Evolutionary conservation across 2,113 vertebrate genomes (phyloP), one percentile per base, ranked within the genome.

Genomic region (Hyaena hyaena): DNA sequence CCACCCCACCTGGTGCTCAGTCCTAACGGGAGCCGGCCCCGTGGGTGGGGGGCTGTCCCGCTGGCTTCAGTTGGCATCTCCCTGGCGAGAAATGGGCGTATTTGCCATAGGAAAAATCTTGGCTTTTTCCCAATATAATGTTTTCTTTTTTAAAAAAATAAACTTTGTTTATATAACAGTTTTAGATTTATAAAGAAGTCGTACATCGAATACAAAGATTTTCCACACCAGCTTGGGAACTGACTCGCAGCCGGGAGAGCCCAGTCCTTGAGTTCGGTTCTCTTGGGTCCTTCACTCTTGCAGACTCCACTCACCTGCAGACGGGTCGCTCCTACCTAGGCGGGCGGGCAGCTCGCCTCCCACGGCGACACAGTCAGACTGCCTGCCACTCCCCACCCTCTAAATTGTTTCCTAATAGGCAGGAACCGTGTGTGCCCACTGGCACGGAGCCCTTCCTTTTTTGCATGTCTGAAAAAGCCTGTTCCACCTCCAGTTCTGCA

Each of bases 11-110:
- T 12, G 48, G 12, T 33, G 7, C 4, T 35, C 33, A 1, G 58
- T 28, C 63, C 73, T 26, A 14, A 12, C 26, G 6, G 7, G 73
- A 45, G 73, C 73, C 5, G 11, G 12, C 73, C 23, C 71, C 3
- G 71, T 5, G 35, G 10, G 35, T 5, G 4, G 35, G 21, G 73
- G 1, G 24, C 17, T 2, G 0, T 17, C 63, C 7, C 0, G 0
- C 11, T 14, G 71, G 24, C 71, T n/a, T 58, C 35, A 61, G 39
- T 48, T 26, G 28, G 33, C 23, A 3, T 76, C 28, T 89, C 45
- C n/a, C 81, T 28, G 48, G 14, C 5, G 15, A 80, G 24, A 17
- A 16, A 2, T 23, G 45, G 50, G 31, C 24, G 26, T 65, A 35
- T 19, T 11, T 23, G 48, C 26, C 12, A 16, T 4, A 24, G 48